Evolutionary conservation across 2,888 invertebrate genomes (phyloP).

Genomic region (Lampropteryx suffumata): DNA sequence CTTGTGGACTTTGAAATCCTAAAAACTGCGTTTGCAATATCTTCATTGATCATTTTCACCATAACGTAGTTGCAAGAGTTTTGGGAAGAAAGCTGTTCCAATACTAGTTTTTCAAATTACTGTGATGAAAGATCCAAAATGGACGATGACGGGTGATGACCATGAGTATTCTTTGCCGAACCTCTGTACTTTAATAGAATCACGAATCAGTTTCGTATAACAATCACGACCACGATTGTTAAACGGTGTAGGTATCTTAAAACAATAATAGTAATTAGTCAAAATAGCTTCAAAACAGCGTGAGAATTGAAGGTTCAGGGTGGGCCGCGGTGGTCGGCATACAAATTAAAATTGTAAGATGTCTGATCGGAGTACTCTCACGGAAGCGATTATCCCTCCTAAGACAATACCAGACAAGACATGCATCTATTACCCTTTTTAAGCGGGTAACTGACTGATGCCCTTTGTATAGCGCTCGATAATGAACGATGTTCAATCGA

Average conservation of each 20-base stretch:
- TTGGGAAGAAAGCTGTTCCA: too few relatives aligned
- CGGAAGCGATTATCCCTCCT: conserved; percentile 74
- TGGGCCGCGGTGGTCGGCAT: conserved; percentile 64
- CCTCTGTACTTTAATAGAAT: conserved; percentile 32
- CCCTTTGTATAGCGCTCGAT: conserved; percentile 58
- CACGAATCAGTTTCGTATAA: conserved; percentile 47
- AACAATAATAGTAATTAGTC: conserved; percentile 74
- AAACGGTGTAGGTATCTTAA: conserved; percentile 46
- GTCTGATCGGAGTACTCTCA: conserved; percentile 67
- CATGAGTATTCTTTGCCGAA: too few relatives aligned
- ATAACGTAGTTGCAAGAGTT: too few relatives aligned
- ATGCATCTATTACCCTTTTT: conserved; percentile 79
- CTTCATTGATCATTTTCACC: too few relatives aligned
- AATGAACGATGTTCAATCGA: conserved; percentile 47
- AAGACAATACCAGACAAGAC: conserved; percentile 78
- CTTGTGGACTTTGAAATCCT: too few relatives aligned
- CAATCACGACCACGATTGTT: conserved; percentile 60
- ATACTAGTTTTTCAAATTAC: too few relatives aligned
- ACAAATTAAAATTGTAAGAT: conserved; percentile 70
- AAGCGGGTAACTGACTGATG: conserved; percentile 58
- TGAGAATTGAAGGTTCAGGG: conserved; percentile 66
- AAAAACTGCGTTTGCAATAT: too few relatives aligned
- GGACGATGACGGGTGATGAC: too few relatives aligned
- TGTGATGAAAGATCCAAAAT: too few relatives aligned
- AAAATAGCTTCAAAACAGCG: conserved; percentile 55